Evolutionary conservation across 2,113 vertebrate species (phyloP), one percentile per base, ranked within the genome.

Genomic region (Forbesichthys papilliferus): DNA sequence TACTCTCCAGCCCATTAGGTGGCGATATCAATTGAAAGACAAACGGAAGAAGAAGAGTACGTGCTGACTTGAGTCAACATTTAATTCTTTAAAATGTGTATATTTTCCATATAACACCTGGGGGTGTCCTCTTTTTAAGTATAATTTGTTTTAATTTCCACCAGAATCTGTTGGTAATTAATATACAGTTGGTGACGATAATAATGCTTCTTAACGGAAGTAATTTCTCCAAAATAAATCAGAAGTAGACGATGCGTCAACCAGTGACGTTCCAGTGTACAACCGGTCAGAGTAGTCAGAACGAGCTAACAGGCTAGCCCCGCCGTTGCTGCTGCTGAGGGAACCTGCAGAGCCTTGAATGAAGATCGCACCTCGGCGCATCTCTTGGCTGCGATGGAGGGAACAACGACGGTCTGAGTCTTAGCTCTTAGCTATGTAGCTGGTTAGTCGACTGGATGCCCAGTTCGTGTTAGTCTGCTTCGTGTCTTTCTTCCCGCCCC

Each of bases 401-500:
- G 80, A 72, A 64, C 84, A 75, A 13, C 81, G 34, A 77, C 77
- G 89, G 82, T 85, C 69, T 75, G 84, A 80, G 75, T 42, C 61
- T 60, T 61, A 62, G 64, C 57, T 60, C 27, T 52, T 73, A 66
- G 87, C 78, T 68, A 88, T 86, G 86, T 86, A 84, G 88, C 70
- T 49, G 0, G 42, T 11, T 53, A 49, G 13, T 61, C 51, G 42
- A 14, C 55, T 48, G 3, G 48, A 33, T 49, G 10, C 70, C 74
- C 82, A 66, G 84, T 85, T 67, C 49, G 70, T 84, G 83, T 86
- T 58, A 36, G 68, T 68, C 66, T 73, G 72, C 46, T 74, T 59
- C 66, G 79, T 77, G 67, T 54, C 63, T 33, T 18, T 27, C 0
- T 52, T 72, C 42, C 33, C 54, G 27, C 53, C 46, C 9, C 57